Evolutionary conservation across 2,113 vertebrate genomes (phyloP).

Genomic region (Cochlearius cochlearius): DNA sequence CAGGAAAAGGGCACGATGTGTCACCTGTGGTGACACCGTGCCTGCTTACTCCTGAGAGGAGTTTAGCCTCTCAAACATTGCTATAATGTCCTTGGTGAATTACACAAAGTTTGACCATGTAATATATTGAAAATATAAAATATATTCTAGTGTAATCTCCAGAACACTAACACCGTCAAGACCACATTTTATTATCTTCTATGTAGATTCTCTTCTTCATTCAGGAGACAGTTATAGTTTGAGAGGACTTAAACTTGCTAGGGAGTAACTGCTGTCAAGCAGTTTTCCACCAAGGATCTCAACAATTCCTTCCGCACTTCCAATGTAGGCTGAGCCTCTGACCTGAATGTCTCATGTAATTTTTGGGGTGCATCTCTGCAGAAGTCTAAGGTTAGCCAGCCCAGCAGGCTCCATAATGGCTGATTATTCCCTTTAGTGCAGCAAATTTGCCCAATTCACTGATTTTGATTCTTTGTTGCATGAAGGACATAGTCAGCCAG

Average conservation of each 20-base stretch:
- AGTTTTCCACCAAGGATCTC: not conserved
- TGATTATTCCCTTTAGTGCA: not conserved
- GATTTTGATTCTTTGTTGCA: not conserved
- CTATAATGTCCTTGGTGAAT: not conserved
- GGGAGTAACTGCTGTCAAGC: not conserved
- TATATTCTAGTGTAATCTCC: not conserved
- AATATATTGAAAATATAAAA: not conserved
- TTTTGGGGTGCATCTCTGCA: not conserved
- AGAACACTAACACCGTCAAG: not conserved
- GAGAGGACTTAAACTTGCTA: not conserved
- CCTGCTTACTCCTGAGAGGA: not conserved
- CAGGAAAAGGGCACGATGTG: not conserved
- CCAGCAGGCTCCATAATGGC: not conserved
- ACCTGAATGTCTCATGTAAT: not conserved
- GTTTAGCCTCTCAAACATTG: not conserved
- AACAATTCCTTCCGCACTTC: not conserved
- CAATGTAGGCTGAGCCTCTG: not conserved
- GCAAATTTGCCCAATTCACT: not conserved
- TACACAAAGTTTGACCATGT: not conserved
- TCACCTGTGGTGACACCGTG: not conserved
- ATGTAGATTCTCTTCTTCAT: not conserved
- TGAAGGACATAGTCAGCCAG: not conserved
- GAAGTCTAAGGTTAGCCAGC: not conserved
- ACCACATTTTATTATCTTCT: not conserved
- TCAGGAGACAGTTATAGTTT: not conserved